These are phyloP conservation scores for Creontiades dilutus DNA, from an alignment of 2,888 invertebrate genomes.

Conservation along the genomic window DNA sequence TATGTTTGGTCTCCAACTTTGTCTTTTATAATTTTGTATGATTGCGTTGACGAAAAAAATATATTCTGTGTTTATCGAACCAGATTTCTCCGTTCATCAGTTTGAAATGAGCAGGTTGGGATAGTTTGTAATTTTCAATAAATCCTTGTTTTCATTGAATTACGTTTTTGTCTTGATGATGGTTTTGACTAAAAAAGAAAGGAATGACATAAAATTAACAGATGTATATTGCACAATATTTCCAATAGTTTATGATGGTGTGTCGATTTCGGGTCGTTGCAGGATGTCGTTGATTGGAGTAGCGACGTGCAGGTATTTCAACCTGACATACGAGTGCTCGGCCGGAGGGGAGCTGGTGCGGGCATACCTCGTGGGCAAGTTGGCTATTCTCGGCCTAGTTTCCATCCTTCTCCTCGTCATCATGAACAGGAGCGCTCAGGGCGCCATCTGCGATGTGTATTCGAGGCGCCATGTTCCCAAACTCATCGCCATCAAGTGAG, in stretches of 20 bases:
- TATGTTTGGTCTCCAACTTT: no score
- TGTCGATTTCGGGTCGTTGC: constrained; percentile 75
- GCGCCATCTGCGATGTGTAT: constrained; percentile 88
- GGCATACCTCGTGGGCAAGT: constrained; percentile 86
- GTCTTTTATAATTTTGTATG: no score
- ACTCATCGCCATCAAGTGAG: constrained; percentile 86
- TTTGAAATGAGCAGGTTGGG: no score
- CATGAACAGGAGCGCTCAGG: constrained; percentile 86
- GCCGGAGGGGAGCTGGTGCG: constrained; percentile 86
- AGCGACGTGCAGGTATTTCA: constrained; percentile 83
- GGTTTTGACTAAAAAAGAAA: no score
- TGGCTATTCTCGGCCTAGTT: constrained; percentile 83
- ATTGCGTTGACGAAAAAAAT: no score
- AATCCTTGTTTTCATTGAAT: no score
- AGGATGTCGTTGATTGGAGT: constrained; percentile 85
- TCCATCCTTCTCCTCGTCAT: constrained; percentile 84
- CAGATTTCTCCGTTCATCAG: no score
- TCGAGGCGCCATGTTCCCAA: constrained; percentile 86
- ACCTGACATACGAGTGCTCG: constrained; percentile 85
- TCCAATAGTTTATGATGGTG: not conserved
- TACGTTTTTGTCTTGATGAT: no score
- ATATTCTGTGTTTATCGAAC: no score
- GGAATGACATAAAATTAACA: no score
- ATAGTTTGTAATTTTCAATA: no score
- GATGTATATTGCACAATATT: not conserved